phyloP scores from a whole-genome alignment of 2,797 vertebrate genomes.

The Crenichthys baileyi region DNA sequence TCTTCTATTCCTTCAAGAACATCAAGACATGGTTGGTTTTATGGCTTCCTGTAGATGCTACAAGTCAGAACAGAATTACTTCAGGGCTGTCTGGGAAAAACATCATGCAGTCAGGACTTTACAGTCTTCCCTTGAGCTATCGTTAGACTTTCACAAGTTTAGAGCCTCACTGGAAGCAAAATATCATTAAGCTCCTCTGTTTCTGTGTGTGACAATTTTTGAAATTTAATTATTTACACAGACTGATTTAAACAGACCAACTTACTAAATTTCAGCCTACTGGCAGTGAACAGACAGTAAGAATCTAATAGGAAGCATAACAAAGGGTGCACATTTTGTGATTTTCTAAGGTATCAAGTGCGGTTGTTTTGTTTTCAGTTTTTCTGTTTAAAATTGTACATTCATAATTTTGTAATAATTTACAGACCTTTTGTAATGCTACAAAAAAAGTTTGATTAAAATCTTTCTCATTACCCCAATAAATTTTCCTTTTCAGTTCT shows the following conservation, averaged over 20 bases:
- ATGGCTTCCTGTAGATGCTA: conserved; percentile 16
- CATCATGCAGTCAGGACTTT: conserved; percentile 14
- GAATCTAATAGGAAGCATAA: conserved; percentile 11
- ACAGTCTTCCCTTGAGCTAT: conserved; percentile 11
- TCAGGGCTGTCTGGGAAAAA: conserved; percentile 5
- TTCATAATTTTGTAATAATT: neutral
- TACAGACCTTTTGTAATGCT: no score
- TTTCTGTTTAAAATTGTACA: neutral
- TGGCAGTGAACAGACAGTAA: neutral
- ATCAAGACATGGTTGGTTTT: conserved; percentile 35
- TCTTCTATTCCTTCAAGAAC: neutral
- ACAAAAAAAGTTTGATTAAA: neutral
- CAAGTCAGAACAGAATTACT: conserved; percentile 25
- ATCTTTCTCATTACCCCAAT: neutral
- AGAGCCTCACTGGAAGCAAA: neutral
- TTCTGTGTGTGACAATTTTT: conserved; percentile 57
- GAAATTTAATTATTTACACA: conserved; percentile 39
- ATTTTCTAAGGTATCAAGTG: neutral
- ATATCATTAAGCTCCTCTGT: conserved; percentile 21
- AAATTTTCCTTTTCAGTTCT: neutral
- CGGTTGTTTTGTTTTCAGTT: neutral
- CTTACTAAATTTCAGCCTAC: conserved; percentile 16
- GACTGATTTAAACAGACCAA: conserved; percentile 15
- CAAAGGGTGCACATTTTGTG: neutral
- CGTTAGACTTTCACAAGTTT: conserved; percentile 19